phyloP scores from a whole-genome alignment of 2,797 vertebrate genomes.

The Heterohyrax brucei region DNA sequence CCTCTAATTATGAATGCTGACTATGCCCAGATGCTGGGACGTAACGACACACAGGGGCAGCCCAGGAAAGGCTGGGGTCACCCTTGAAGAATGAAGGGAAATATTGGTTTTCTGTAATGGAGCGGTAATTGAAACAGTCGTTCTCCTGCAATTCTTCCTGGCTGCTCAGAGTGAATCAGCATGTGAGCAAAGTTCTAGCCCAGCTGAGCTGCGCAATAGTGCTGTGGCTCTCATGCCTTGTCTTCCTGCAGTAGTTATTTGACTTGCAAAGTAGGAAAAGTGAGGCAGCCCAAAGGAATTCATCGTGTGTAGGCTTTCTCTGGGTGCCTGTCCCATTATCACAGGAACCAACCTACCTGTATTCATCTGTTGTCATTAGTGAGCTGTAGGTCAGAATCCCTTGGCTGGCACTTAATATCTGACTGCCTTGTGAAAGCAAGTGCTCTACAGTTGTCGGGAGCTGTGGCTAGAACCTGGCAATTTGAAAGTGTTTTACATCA shows the following conservation, averaged over 20 bases:
- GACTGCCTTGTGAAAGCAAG: not conserved
- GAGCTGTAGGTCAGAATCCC: slow-evolving; percentile 59
- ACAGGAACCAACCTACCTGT: slow-evolving; percentile 25
- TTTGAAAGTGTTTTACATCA: not conserved
- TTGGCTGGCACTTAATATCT: not conserved
- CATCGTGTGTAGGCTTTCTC: slow-evolving; percentile 51
- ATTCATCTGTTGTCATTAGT: slow-evolving; percentile 77
- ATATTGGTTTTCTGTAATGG: not conserved
- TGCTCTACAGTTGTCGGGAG: not conserved
- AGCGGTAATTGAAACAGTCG: not conserved
- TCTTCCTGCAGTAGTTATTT: not conserved
- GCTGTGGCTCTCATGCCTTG: not conserved
- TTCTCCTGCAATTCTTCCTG: not conserved
- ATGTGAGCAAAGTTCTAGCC: not conserved
- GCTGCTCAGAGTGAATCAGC: not conserved
- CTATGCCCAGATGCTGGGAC: slow-evolving; percentile 68
- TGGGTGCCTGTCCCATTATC: slow-evolving; percentile 9
- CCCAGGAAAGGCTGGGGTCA: slow-evolving; percentile 58
- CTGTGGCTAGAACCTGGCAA: not conserved
- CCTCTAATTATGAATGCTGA: slow-evolving; percentile 78
- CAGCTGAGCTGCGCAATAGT: not conserved
- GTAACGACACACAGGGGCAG: not conserved
- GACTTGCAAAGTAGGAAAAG: slow-evolving; percentile 55
- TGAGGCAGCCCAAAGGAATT: slow-evolving; percentile 79
- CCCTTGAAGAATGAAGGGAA: slow-evolving; percentile 76